Evolutionary conservation across 2,888 invertebrate genomes (phyloP).

Genomic region (Drepanosiphum platanoidis): DNA sequence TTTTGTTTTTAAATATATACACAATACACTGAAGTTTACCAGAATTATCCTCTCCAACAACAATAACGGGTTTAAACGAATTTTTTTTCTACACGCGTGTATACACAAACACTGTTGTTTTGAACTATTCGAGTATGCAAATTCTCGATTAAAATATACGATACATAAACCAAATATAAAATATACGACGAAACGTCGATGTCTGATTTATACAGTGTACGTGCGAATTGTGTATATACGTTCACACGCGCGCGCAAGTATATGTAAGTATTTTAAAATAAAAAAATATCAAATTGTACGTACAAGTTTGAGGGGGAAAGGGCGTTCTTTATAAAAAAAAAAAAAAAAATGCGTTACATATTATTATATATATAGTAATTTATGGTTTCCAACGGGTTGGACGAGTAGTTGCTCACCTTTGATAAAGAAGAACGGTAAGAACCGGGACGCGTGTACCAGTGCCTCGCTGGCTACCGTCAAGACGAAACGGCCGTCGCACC

Average conservation of each 20-base stretch:
- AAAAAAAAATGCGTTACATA: no score
- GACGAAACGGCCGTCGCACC: not conserved
- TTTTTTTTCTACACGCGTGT: no score
- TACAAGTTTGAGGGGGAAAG: no score
- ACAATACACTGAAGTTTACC: not conserved
- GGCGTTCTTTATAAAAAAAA: no score
- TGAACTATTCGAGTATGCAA: not conserved
- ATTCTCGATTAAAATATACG: slow-evolving; percentile 2
- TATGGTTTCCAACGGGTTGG: no score
- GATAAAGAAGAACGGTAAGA: slow-evolving; percentile 24
- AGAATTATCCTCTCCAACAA: not conserved
- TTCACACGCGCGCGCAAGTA: not conserved
- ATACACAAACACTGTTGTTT: not conserved
- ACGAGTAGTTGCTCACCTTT: slow-evolving; percentile 36
- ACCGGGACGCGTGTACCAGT: slow-evolving; percentile 1
- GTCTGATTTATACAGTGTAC: not conserved
- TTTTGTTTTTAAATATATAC: not conserved
- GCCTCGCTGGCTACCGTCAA: not conserved
- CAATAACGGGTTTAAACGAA: not conserved
- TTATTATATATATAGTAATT: no score
- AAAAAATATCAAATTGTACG: not conserved
- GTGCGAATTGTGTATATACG: not conserved
- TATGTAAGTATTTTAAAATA: not conserved
- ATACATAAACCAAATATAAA: not conserved
- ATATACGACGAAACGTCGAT: not conserved